Conservation (phyloP, 2,888 invertebrate genomes). For the Eumerus sabulonum region DNA sequence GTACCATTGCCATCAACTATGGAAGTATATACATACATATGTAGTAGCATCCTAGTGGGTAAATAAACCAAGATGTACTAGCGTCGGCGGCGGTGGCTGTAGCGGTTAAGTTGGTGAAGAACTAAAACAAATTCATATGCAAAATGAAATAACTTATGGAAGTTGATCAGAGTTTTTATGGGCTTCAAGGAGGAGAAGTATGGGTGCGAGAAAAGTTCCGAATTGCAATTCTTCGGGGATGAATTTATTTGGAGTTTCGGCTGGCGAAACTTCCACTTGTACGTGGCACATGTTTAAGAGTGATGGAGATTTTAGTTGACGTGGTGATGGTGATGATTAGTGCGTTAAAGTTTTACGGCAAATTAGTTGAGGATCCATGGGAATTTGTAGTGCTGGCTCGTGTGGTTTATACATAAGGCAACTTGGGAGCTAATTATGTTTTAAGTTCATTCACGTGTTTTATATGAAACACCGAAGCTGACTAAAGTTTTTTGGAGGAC, state of each 20-base stretch:
- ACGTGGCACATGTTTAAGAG: constrained; percentile 24
- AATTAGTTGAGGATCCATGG: constrained; percentile 18
- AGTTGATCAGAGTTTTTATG: constrained; percentile 64
- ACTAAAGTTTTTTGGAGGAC: too few relatives aligned
- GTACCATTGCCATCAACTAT: not conserved
- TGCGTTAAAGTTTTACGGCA: constrained; percentile 46
- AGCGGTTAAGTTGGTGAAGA: not conserved
- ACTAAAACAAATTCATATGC: constrained; percentile 63
- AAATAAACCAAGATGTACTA: not conserved
- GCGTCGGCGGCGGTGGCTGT: constrained; percentile 12
- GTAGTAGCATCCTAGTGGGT: constrained; percentile 35
- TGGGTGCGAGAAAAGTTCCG: constrained; percentile 54
- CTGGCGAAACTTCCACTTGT: constrained; percentile 33
- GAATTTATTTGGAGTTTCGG: constrained; percentile 49
- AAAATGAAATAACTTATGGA: constrained; percentile 62
- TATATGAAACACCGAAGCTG: too few relatives aligned
- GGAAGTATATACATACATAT: too few relatives aligned
- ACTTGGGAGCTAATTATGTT: constrained; percentile 51
- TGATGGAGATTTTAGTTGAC: constrained; percentile 55
- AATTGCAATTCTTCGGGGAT: constrained; percentile 61
- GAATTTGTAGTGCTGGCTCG: constrained; percentile 22
- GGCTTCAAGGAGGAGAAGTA: constrained; percentile 19
- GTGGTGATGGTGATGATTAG: constrained; percentile 61
- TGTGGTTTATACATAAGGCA: too few relatives aligned
- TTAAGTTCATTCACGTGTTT: constrained; percentile 22